Evolutionary conservation across 2,113 vertebrate genomes (phyloP).

Genomic region (Haemorhous mexicanus): DNA sequence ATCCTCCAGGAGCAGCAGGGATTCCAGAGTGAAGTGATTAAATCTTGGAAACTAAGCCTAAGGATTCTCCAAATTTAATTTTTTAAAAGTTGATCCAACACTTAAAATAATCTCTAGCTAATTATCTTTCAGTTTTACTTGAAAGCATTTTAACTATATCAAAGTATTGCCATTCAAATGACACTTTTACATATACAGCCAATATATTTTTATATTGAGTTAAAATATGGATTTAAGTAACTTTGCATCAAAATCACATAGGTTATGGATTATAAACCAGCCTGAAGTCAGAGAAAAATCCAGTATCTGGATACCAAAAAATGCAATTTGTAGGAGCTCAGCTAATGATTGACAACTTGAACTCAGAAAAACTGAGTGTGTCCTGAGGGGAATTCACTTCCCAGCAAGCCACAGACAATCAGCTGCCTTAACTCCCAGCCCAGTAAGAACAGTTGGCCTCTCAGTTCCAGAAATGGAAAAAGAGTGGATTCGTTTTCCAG

Average conservation of each 20-base stretch:
- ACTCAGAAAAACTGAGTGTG: neutral
- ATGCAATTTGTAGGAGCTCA: neutral
- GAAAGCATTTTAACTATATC: neutral
- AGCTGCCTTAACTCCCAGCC: neutral
- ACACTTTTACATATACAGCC: neutral
- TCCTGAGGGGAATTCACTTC: neutral
- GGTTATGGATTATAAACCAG: neutral
- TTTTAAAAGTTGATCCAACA: neutral
- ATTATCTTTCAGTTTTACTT: neutral
- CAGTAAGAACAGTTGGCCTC: neutral
- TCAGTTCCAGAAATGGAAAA: neutral
- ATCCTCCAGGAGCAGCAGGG: neutral
- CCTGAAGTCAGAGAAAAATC: neutral
- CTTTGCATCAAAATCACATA: neutral
- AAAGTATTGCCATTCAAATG: neutral
- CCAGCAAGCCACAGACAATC: neutral
- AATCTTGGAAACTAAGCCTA: neutral
- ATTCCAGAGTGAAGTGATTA: neutral
- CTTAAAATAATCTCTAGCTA: neutral
- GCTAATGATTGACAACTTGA: neutral
- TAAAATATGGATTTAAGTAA: neutral
- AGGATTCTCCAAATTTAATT: neutral
- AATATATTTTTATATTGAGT: neutral
- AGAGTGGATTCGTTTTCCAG: neutral
- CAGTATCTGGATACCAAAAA: neutral